phyloP scores from a whole-genome alignment of 2,113 vertebrate species.

The Apaloderma vittatum region DNA sequence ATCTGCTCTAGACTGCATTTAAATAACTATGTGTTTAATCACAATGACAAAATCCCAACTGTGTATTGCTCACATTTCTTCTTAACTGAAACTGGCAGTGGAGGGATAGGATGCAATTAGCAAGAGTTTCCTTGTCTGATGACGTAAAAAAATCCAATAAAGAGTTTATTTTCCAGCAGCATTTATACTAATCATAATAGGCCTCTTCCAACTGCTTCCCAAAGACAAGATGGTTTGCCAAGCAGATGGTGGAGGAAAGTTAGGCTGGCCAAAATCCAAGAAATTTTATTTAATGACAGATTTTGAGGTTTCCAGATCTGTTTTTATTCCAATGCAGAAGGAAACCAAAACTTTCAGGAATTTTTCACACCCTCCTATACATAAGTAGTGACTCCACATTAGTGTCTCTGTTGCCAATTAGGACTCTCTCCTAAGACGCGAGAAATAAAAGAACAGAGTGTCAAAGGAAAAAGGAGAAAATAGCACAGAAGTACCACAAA shows the following conservation, averaged over 20 bases:
- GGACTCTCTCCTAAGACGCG: neutral
- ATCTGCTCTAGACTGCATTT: conserved; percentile 31
- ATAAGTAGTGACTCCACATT: neutral
- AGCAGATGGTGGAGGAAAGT: conserved; percentile 47
- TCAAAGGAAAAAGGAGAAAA: neutral
- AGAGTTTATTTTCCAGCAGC: conserved; percentile 51
- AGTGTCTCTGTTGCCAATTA: neutral
- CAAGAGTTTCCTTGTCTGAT: conserved; percentile 48
- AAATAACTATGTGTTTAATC: conserved; percentile 50
- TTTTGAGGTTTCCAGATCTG: neutral
- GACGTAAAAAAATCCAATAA: conserved; percentile 68
- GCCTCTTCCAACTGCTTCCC: conserved; percentile 19
- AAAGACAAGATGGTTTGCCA: conserved; percentile 24
- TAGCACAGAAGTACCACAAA: neutral
- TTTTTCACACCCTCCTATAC: neutral
- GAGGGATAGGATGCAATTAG: conserved; percentile 50
- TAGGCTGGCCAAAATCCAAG: neutral
- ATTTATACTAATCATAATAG: conserved; percentile 58
- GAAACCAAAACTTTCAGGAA: neutral
- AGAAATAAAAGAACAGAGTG: neutral
- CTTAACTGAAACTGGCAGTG: conserved; percentile 60
- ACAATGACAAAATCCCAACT: conserved; percentile 51
- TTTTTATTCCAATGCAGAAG: neutral
- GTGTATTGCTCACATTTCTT: conserved; percentile 34
- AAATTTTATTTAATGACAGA: neutral